Evolutionary conservation across 2,888 invertebrate genomes (phyloP).

Genomic region (Nymphalis urticae): DNA sequence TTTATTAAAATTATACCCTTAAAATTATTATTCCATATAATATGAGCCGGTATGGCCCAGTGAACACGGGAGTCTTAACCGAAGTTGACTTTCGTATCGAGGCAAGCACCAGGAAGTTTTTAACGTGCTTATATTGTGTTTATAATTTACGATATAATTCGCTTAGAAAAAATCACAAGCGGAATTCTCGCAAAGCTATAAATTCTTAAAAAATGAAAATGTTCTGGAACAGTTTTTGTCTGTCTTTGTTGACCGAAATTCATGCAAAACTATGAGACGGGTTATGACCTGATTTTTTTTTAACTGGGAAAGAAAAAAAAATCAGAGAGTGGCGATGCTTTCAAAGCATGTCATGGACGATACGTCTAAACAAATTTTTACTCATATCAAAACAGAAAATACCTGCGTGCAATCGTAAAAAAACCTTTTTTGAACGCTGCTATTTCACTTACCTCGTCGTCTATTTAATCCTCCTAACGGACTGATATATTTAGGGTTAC

Average conservation of each 20-base stretch:
- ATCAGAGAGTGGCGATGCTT: background rate
- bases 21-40: background rate
- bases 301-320: slow-evolving; percentile 2
- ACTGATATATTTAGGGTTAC: no score
- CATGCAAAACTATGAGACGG: slow-evolving; percentile 9
- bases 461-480: no score
- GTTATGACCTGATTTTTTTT: slow-evolving; percentile 10
- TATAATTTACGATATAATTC: no score
- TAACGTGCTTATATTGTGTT: no score
- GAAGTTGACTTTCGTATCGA: no score
- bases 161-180: background rate
- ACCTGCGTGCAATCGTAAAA: background rate
- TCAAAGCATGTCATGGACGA: background rate
- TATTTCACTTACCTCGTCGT: no score
- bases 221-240: slow-evolving; percentile 3
- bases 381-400: background rate
- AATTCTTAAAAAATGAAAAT: slow-evolving; percentile 1
- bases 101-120: no score
- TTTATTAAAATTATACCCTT: background rate
- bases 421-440: no score
- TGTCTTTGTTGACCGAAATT: slow-evolving; percentile 9
- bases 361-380: background rate
- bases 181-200: background rate
- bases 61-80: background rate
- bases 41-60: background rate